phyloP scores from a whole-genome alignment of 2,797 vertebrate genomes.

The Halcyon leucocephala region DNA sequence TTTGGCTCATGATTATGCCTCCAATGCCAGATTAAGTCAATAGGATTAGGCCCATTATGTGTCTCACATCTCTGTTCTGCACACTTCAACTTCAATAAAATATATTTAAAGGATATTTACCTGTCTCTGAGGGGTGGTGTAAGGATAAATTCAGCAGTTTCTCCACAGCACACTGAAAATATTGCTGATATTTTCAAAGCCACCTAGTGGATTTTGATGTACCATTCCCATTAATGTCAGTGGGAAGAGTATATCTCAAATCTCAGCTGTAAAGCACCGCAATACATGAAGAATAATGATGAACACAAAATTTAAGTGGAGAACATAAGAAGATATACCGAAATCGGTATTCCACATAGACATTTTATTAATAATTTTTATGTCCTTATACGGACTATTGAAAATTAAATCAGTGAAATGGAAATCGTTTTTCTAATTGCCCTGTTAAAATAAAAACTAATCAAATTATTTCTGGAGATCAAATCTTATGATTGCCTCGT shows the following conservation, averaged over 20 bases:
- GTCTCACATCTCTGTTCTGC: slow-evolving; percentile 15
- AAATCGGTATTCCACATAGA: slow-evolving; percentile 13
- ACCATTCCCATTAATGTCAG: slow-evolving; percentile 42
- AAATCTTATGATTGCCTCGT: slow-evolving; percentile 8
- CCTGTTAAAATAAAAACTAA: slow-evolving; percentile 49
- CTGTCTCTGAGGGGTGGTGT: slow-evolving; percentile 32
- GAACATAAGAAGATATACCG: background rate
- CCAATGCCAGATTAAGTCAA: slow-evolving; percentile 48
- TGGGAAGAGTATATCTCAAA: background rate
- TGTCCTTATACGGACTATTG: background rate
- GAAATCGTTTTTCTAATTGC: background rate
- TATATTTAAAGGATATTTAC: slow-evolving; percentile 59
- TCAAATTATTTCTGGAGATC: slow-evolving; percentile 29
- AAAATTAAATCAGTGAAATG: slow-evolving; percentile 31
- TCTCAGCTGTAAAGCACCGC: slow-evolving; percentile 14
- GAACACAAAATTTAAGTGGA: slow-evolving; percentile 47
- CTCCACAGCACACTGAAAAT: slow-evolving; percentile 26
- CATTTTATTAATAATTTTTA: slow-evolving; percentile 44
- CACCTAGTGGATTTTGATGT: slow-evolving; percentile 44
- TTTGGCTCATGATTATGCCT: slow-evolving; percentile 14
- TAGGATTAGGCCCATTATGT: slow-evolving; percentile 49
- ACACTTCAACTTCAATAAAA: slow-evolving; percentile 51
- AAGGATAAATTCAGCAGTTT: slow-evolving; percentile 56
- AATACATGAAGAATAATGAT: slow-evolving; percentile 16
- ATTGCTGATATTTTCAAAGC: slow-evolving; percentile 52